Conservation (phyloP, 2,797 vertebrate species). For the Bovichtus diacanthus region DNA sequence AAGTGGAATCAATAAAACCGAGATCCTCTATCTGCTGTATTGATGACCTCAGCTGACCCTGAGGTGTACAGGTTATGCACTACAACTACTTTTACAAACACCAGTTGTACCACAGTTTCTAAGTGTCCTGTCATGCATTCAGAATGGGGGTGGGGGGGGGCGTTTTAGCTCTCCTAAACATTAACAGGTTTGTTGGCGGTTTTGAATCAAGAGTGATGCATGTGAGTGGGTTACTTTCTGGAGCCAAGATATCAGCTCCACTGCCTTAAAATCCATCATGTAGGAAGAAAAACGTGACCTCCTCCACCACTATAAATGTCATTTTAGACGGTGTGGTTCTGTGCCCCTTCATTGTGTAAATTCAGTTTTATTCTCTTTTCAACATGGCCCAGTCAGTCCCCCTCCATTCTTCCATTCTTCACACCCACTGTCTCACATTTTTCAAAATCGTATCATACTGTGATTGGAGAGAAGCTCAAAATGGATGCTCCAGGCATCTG, state of each 20-base stretch:
- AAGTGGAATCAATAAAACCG: conserved; percentile 39
- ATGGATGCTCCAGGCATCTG: conserved; percentile 42
- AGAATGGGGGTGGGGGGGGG: background rate
- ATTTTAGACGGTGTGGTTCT: conserved; percentile 1
- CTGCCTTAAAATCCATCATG: background rate
- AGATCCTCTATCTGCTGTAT: conserved; percentile 6
- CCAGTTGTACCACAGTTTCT: background rate
- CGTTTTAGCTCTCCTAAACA: background rate
- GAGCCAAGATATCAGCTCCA: background rate
- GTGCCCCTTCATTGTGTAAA: conserved; percentile 6
- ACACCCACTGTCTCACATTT: conserved; percentile 27
- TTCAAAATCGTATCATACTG: conserved; percentile 26
- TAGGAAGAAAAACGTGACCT: background rate
- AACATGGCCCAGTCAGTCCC: background rate
- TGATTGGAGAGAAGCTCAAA: conserved; percentile 27
- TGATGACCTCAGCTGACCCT: conserved; percentile 32
- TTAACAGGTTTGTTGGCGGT: background rate
- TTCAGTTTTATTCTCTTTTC: conserved; percentile 3
- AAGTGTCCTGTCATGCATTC: background rate
- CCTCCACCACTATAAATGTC: background rate
- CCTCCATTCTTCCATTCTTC: conserved; percentile 23
- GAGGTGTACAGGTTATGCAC: background rate
- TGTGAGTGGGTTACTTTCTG: background rate
- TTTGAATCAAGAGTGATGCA: background rate
- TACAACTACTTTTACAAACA: background rate